Base-by-base conservation (phyloP, 2,888 invertebrate species). In the Drosophila pseudotalamancana region DNA sequence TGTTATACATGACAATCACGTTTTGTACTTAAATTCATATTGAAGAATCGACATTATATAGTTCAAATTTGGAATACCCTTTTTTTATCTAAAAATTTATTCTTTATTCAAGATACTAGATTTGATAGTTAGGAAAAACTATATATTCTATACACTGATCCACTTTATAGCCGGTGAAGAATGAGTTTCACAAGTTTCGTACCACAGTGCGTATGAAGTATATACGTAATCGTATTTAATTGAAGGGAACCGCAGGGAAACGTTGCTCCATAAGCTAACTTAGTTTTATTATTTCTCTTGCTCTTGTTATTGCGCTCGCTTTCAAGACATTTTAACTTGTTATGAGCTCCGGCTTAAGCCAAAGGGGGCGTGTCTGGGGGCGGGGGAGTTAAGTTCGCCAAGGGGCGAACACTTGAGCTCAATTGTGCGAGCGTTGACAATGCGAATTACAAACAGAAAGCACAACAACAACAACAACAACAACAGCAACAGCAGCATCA, bases 391-490 rank as follows among this genome's bases (percentile, higher is more conserved):
- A 27, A 45, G 29, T 35, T 43, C 31, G 48, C 45, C 68, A 48
- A 55, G 69, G 51, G 54, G 49, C 69, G 65, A 55, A 45, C 72
- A 85, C 82, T 85, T 85, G 69, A 85, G 85, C 80, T 79, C 83
- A 81, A 81, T 85, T 81, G 86, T 81, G 77, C 67, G 66, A 61
- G 62, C 83, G 80, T 83, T 76, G 83, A 81, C 86, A 81, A 85
- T 71, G 77, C 63, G 65, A 66, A 76, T 79, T 70, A 71, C 54
- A 32, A 39, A 32, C 6, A 51, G 29, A 29, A 12, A 16, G 3
- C 49, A 46, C 32, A 18, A 29, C 46, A 46, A 37, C 12, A 25
- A 42, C 31, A 51, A 31, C 32, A 55, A 8, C 18, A 31, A 45
- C 23, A 53, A 49, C 12, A 60, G 29, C 8, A 46, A 39, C 9